Evolutionary conservation across 2,113 vertebrate species (phyloP).

Genomic region (Cinclus mexicanus): DNA sequence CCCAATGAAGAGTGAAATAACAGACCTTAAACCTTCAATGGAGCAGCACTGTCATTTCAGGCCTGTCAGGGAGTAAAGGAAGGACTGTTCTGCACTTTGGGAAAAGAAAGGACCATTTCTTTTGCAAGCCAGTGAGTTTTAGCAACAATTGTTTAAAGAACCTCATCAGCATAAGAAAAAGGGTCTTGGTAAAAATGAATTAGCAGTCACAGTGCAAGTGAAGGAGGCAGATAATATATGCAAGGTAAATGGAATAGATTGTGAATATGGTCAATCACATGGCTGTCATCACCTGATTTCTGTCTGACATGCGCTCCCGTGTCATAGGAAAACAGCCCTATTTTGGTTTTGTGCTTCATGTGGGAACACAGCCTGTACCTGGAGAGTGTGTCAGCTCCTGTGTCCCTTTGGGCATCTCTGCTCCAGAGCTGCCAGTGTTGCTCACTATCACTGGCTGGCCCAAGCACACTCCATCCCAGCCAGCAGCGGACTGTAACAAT

Average conservation of each 20-base stretch:
- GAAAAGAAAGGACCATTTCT: constrained; percentile 7
- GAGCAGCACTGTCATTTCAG: neutral
- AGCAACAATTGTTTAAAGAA: constrained; percentile 53
- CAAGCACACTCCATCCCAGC: neutral
- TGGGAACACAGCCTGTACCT: neutral
- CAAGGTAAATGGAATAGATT: constrained; percentile 23
- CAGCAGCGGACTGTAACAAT: neutral
- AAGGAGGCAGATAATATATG: constrained; percentile 24
- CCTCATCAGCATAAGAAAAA: constrained; percentile 57
- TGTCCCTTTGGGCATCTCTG: neutral
- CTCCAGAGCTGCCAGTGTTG: neutral
- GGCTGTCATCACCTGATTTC: neutral
- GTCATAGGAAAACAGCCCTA: neutral
- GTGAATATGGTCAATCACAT: neutral
- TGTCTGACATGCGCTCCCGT: neutral
- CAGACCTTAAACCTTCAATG: neutral
- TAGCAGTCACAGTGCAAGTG: constrained; percentile 37
- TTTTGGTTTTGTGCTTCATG: neutral
- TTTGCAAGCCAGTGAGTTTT: neutral
- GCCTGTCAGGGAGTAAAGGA: neutral
- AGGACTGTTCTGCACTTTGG: constrained; percentile 5
- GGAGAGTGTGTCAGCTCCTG: neutral
- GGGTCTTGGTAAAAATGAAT: constrained; percentile 26
- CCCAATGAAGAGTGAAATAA: neutral
- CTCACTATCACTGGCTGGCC: neutral